Conservation (phyloP, 2,888 invertebrate genomes). For the Pristionchus entomophagus region DNA sequence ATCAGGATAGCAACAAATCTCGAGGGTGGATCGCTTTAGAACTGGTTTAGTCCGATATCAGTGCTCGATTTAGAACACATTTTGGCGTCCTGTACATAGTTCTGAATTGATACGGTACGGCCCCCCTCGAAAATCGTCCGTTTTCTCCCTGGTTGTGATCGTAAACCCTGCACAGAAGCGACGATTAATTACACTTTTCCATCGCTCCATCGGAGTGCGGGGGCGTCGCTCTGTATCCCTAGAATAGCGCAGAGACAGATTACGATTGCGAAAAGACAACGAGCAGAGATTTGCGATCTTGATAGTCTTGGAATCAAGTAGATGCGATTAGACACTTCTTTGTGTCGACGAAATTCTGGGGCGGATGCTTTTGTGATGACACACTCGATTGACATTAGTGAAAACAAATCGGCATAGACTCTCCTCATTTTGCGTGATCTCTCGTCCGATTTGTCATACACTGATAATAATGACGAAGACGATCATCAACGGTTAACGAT, state of each 20-base stretch:
- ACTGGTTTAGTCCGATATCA: no score
- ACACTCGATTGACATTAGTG: no score
- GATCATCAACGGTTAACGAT: neutral
- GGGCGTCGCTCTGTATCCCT: neutral
- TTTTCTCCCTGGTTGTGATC: no score
- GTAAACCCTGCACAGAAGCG: no score
- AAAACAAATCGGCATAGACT: no score
- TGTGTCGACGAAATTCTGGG: neutral
- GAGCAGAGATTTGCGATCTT: neutral
- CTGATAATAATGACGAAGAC: slow-evolving; percentile 5
- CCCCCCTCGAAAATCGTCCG: no score
- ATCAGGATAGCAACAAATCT: no score
- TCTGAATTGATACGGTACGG: no score
- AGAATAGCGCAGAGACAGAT: neutral
- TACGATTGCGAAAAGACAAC: slow-evolving; percentile 10
- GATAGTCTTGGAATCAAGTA: neutral
- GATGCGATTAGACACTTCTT: neutral
- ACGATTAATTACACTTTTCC: neutral
- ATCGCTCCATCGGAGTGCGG: neutral
- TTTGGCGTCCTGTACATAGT: no score
- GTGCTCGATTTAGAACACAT: no score
- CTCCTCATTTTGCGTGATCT: no score
- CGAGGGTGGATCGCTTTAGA: no score
- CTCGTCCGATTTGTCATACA: neutral
- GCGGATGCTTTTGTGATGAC: neutral